These are phyloP conservation scores for Dendroctonus ponderosae DNA, from an alignment of 1,140 invertebrate species.

Conservation along the genomic window DNA sequence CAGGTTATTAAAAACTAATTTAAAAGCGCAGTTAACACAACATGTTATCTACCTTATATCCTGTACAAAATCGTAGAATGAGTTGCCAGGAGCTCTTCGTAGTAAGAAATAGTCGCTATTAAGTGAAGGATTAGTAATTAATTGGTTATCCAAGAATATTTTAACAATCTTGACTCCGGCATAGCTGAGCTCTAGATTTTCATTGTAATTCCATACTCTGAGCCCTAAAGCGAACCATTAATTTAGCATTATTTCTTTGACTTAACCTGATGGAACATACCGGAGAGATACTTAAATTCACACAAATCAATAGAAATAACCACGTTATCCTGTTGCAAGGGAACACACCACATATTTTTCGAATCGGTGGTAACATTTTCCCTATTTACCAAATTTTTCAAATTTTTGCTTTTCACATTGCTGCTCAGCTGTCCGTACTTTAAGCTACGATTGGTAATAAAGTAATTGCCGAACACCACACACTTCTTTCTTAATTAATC, in stretches of 20 bases:
- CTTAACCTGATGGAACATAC: slow-evolving; percentile 36
- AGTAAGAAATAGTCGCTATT: slow-evolving; percentile 57
- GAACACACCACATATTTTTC: slow-evolving; percentile 63
- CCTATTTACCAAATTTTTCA: slow-evolving; percentile 55
- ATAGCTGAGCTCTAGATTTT: slow-evolving; percentile 68
- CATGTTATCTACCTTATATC: slow-evolving; percentile 52
- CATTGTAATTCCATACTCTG: slow-evolving; percentile 82
- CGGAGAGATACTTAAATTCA: slow-evolving; percentile 54
- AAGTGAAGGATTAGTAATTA: slow-evolving; percentile 50
- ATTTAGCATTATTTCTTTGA: background rate
- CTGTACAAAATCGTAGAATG: slow-evolving; percentile 72
- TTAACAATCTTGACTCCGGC: slow-evolving; percentile 63
- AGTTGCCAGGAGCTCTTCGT: slow-evolving; percentile 69
- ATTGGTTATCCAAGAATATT: slow-evolving; percentile 50
- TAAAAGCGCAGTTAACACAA: background rate
- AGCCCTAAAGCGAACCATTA: slow-evolving; percentile 49
- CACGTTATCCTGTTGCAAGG: slow-evolving; percentile 51
- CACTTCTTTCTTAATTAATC: background rate
- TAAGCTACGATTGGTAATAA: slow-evolving; percentile 13
- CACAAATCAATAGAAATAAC: slow-evolving; percentile 57
- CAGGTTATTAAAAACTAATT: background rate
- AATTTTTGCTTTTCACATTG: slow-evolving; percentile 23
- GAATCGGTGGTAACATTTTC: slow-evolving; percentile 59
- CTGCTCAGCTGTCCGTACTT: slow-evolving; percentile 28
- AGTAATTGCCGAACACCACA: background rate